Evolutionary conservation across 2,797 vertebrate genomes (phyloP).

Genomic region (Lutjanus argentimaculatus): DNA sequence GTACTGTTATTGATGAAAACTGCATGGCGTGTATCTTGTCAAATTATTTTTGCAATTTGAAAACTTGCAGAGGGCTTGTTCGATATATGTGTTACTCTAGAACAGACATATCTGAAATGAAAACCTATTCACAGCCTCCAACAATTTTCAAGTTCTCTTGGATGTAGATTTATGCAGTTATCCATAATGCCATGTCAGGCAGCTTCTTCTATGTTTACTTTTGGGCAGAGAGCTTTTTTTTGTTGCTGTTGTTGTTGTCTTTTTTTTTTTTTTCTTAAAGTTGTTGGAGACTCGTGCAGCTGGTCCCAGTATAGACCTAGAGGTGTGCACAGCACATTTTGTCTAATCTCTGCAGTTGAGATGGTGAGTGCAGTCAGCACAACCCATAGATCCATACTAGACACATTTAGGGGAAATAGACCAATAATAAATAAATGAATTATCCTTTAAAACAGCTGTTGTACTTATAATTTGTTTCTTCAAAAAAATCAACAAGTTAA

Average conservation of each 20-base stretch:
- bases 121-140: background rate
- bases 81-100: background rate
- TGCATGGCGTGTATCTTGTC: background rate
- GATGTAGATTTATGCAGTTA: background rate
- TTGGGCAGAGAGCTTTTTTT: background rate
- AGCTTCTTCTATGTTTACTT: background rate
- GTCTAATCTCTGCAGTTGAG: background rate
- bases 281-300: background rate
- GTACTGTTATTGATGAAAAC: background rate
- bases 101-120: background rate
- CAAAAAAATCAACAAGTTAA: background rate
- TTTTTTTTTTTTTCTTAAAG: background rate
- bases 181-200: no score
- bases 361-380: background rate
- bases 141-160: background rate
- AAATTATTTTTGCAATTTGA: background rate
- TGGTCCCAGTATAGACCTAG: background rate
- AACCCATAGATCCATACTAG: background rate
- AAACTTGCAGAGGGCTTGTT: background rate
- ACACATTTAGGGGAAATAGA: background rate
- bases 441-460: background rate
- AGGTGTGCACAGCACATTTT: background rate
- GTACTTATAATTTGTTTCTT: background rate
- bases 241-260: no score
- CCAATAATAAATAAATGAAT: background rate